Evolutionary conservation across 2,888 invertebrate species (phyloP).

Genomic region (Papilio protenor): DNA sequence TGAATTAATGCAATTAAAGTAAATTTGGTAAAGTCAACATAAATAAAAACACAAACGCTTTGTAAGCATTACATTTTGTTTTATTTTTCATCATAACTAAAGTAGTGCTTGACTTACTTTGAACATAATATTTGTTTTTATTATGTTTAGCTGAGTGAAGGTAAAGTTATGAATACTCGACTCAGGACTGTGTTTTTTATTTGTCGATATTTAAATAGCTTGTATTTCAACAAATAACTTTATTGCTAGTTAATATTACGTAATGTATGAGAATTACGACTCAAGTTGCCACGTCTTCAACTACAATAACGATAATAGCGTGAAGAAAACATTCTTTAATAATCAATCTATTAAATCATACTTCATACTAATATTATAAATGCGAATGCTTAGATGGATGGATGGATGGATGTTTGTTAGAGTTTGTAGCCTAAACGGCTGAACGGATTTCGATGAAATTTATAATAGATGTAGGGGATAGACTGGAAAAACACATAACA

Average conservation of each 20-base stretch:
- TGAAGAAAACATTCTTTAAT: too few relatives aligned
- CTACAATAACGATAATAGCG: too few relatives aligned
- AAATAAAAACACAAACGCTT: constrained; percentile 6
- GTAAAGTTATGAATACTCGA: background rate
- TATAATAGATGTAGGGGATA: too few relatives aligned
- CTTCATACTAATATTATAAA: too few relatives aligned
- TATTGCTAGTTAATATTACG: background rate
- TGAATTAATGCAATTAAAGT: constrained; percentile 13
- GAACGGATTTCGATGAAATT: too few relatives aligned
- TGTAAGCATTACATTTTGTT: constrained; percentile 20
- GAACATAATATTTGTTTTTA: constrained; percentile 10
- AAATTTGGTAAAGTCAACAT: constrained; percentile 20
- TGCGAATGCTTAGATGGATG: too few relatives aligned
- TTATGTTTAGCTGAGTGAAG: constrained; percentile 13
- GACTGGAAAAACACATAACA: too few relatives aligned
- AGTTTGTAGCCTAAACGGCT: too few relatives aligned
- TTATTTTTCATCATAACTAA: constrained; percentile 4
- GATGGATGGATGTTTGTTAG: too few relatives aligned
- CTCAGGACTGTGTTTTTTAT: background rate
- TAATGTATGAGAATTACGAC: too few relatives aligned
- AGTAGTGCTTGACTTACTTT: constrained; percentile 23
- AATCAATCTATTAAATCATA: too few relatives aligned
- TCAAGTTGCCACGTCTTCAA: too few relatives aligned
- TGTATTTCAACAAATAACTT: background rate
- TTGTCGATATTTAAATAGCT: background rate